Evolutionary conservation across 2,797 vertebrate species (phyloP).

Genomic region (Lindbergichthys nudifrons): DNA sequence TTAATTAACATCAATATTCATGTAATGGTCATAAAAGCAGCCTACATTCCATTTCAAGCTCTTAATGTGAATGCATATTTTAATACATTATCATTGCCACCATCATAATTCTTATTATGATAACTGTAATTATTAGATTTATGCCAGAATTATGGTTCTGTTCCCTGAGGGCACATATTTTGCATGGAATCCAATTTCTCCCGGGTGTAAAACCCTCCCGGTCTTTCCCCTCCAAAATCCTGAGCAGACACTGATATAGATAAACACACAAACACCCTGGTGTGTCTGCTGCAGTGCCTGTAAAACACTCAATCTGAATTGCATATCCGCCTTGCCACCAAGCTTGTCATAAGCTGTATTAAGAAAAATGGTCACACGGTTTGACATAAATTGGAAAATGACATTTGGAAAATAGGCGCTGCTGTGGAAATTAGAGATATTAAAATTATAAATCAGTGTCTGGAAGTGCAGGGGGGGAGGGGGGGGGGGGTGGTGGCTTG

Average conservation of each 20-base stretch:
- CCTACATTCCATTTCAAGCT: constrained; percentile 78
- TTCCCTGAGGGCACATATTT: constrained; percentile 79
- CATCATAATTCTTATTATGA: constrained; percentile 84
- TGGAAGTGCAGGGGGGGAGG: constrained; percentile 78
- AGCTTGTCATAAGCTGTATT: constrained; percentile 92
- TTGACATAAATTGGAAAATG: constrained; percentile 96
- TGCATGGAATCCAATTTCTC: constrained; percentile 73
- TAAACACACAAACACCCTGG: constrained; percentile 83
- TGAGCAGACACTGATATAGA: constrained; percentile 83
- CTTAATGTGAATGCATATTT: constrained; percentile 86
- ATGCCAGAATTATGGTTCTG: constrained; percentile 81
- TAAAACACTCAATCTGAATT: constrained; percentile 89
- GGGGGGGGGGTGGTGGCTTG: constrained; percentile 64
- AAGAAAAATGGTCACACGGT: constrained; percentile 91
- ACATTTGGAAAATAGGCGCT: constrained; percentile 89
- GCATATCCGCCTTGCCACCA: constrained; percentile 86
- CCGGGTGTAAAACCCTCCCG: constrained; percentile 58
- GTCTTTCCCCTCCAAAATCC: constrained; percentile 70
- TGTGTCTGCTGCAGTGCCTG: constrained; percentile 79
- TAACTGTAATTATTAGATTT: constrained; percentile 85
- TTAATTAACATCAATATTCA: constrained; percentile 87
- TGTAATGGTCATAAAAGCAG: constrained; percentile 77
- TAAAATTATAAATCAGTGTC: constrained; percentile 96
- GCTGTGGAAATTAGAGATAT: constrained; percentile 94
- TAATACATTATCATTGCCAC: constrained; percentile 85